These are phyloP conservation scores for Hydrotaea cyrtoneurina DNA, from an alignment of 2,888 invertebrate species.

Conservation along the genomic window DNA sequence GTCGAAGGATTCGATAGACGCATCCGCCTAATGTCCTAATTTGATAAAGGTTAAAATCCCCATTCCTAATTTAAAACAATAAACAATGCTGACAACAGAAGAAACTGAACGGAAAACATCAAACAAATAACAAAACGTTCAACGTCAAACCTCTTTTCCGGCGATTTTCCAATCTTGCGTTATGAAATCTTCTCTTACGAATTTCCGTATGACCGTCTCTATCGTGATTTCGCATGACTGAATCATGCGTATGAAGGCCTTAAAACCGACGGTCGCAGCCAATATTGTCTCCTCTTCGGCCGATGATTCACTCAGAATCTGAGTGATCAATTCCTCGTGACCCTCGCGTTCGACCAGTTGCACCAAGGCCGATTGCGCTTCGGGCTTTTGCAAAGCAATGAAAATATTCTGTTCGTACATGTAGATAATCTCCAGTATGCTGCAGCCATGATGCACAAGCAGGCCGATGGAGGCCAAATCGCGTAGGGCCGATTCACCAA, in stretches of 20 bases:
- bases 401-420: conserved; percentile 90
- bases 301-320: conserved; percentile 90
- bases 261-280: conserved; percentile 91
- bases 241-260: conserved; percentile 92
- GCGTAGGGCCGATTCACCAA: conserved; percentile 87
- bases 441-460: conserved; percentile 88
- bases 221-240: conserved; percentile 90
- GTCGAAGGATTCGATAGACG: no score
- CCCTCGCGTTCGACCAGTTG: conserved; percentile 92
- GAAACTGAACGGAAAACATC: background rate
- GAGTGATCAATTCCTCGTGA: conserved; percentile 89
- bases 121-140: conserved; percentile 44
- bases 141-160: conserved; percentile 80
- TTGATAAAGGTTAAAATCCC: no score
- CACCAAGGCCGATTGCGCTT: conserved; percentile 92
- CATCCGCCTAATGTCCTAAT: no score
- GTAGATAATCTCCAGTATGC: conserved; percentile 88
- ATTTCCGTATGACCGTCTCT: conserved; percentile 91
- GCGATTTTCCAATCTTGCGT: conserved; percentile 89
- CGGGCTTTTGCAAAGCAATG: conserved; percentile 89
- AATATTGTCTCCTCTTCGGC: conserved; percentile 88
- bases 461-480: conserved; percentile 92
- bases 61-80: no score
- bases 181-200: conserved; percentile 91
- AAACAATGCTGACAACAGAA: no score